Evolutionary conservation across 37 sponge, comb jelly and placozoan genomes (phyloP), one percentile per base, ranked within the genome.

Genomic region (Ianthella basta): DNA sequence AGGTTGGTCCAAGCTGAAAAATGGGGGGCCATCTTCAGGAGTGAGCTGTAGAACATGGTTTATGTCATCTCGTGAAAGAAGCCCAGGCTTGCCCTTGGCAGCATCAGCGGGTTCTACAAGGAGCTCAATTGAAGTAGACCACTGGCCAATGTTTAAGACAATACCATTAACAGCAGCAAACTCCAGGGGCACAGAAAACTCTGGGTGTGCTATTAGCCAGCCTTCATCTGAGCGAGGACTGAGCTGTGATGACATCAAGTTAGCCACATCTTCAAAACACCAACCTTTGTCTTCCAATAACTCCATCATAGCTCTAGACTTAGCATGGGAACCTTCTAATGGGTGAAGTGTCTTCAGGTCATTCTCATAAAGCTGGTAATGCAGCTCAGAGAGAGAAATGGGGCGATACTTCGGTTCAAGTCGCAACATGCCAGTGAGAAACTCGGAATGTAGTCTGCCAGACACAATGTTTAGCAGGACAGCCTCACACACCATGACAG

Each of bases 341-440:
- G 56, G 70, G 39, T 59, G 56, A 0, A 83, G 2, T 23, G 44
- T 32, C 0, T 80, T 89, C 32, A 92, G 70, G 24, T 89, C 82
- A 81, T 92, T 89, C 77, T 92, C 93, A 81, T 92, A 92, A 16
- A 92, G 68, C 60, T 92, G 93, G 57, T 92, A 92, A 33, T 70
- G 50, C 24, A 92, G 39, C 36, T 92, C 93, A 41, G 72, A 19
- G 23, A 60, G 18, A 38, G 20, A 68, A 1, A 92, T 23, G 0
- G 88, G 89, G 6, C 56, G 4, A 2, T 65, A 0, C 0, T 75
- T 24, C 15, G 1, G 20, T 0, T 61, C 10, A 1, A 70, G 37
- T 4, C 75, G 25, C 55, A 83, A 74, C 15, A 92, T 74, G 0
- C 5, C 72, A 1, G 87, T 40, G n/a, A 86, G 25, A 60, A 75